Percentiles rank a stretch among this genome's conserved stretches.
These are phyloP conservation scores for Anastatus disparis DNA, from an alignment of 1,140 invertebrate species.

Conservation along the genomic window DNA sequence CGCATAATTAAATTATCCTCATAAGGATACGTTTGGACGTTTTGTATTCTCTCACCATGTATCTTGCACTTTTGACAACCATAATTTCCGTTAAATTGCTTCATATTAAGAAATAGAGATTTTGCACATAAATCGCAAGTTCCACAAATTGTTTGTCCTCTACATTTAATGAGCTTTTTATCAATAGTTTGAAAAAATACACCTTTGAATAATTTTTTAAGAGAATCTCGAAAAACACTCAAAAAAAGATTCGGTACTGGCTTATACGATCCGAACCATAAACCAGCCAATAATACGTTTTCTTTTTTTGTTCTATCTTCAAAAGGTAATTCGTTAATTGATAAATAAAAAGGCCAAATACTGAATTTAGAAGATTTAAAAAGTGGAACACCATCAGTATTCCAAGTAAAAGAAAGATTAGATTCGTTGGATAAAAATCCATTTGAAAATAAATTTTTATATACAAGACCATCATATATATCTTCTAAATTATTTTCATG, in stretches of 20 bases:
- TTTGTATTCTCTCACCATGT: neutral
- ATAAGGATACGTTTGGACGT: neutral
- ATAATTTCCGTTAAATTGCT: neutral
- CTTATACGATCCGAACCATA: constrained; percentile 9
- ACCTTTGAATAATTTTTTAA: constrained; percentile 21
- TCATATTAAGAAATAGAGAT: neutral
- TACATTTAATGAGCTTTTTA: neutral
- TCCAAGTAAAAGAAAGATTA: constrained; percentile 20
- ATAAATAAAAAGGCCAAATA: constrained; percentile 23
- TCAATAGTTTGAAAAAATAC: neutral
- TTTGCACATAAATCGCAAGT: neutral
- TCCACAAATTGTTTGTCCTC: neutral
- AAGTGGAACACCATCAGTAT: constrained; percentile 6
- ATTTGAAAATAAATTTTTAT: neutral
- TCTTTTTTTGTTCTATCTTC: neutral
- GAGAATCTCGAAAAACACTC: neutral
- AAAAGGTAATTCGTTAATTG: constrained; percentile 8
- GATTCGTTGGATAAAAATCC: neutral
- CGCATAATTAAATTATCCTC: neutral
- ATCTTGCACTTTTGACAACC: neutral
- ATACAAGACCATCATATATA: constrained; percentile 12
- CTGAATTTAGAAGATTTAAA: constrained; percentile 20
- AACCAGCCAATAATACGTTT: neutral
- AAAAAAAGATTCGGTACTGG: constrained; percentile 10
- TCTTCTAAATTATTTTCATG: neutral